Conservation (phyloP, 2,797 vertebrate genomes). For the Chaetophractus vellerosus region DNA sequence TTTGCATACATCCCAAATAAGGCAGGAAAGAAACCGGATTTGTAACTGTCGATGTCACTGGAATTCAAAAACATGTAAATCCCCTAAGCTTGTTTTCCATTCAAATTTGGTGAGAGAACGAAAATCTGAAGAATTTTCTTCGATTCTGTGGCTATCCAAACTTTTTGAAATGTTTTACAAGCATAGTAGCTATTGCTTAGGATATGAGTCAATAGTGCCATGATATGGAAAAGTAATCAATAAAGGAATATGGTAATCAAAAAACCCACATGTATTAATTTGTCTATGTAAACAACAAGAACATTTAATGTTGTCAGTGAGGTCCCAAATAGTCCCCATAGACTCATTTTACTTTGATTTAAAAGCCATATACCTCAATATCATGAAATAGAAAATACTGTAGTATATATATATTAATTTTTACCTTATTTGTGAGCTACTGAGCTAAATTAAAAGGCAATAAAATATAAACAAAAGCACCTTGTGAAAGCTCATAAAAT, state of each 20-base stretch:
- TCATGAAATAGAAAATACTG: neutral
- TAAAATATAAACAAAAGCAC: neutral
- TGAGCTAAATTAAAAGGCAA: neutral
- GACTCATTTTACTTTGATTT: constrained; percentile 35
- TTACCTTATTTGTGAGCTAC: neutral
- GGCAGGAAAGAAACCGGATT: constrained; percentile 58
- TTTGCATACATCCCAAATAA: constrained; percentile 77
- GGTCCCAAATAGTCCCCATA: neutral
- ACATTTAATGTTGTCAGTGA: neutral
- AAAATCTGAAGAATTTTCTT: neutral
- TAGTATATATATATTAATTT: neutral
- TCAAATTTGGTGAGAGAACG: constrained; percentile 37
- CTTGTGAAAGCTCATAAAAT: neutral
- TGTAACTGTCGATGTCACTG: constrained; percentile 43
- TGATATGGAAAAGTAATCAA: neutral
- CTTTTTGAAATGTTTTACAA: neutral
- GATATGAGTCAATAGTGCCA: neutral
- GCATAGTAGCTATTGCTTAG: constrained; percentile 39
- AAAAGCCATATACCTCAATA: neutral
- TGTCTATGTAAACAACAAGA: neutral
- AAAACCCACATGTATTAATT: neutral
- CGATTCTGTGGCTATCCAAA: constrained; percentile 43
- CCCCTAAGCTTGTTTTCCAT: constrained; percentile 43
- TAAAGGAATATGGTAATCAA: neutral
- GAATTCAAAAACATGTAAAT: constrained; percentile 59